phyloP scores from a whole-genome alignment of 2,113 vertebrate genomes.

The Actenoides hombroni region DNA sequence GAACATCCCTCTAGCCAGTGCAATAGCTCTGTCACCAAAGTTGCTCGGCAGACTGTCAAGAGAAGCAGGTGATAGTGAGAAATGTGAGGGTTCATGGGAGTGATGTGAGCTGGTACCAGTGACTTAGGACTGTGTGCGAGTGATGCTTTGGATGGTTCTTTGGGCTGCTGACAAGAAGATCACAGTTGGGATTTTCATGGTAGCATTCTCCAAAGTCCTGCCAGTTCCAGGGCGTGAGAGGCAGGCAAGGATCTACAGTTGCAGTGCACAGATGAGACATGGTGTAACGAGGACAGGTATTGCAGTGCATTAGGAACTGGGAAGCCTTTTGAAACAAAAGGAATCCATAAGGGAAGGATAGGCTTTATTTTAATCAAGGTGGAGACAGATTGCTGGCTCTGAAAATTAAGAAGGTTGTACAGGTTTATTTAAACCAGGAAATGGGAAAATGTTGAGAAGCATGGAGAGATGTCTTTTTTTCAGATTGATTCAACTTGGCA shows the following conservation, averaged over 20 bases:
- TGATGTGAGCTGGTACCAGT: background rate
- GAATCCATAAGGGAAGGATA: background rate
- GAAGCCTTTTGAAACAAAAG: background rate
- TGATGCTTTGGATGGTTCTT: background rate
- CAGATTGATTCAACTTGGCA: background rate
- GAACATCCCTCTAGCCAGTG: background rate
- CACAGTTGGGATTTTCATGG: background rate
- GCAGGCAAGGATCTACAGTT: background rate
- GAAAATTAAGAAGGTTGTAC: background rate
- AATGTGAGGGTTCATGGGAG: background rate
- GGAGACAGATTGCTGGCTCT: background rate
- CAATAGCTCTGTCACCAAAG: background rate
- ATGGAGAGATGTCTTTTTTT: background rate
- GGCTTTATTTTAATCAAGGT: background rate
- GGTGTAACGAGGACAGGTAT: background rate
- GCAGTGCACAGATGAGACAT: background rate
- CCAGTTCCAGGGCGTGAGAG: background rate
- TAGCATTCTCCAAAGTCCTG: background rate
- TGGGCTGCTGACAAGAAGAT: background rate
- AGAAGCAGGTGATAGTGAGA: background rate
- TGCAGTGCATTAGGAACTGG: background rate
- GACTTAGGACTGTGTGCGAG: background rate
- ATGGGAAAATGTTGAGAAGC: background rate
- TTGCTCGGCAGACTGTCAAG: background rate
- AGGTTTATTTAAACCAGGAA: constrained; percentile 1